A percentile compares a stretch with the other conserved stretches of the same genome.
phyloP scores from a whole-genome alignment of 1,140 invertebrate species.

The Platorchestia sp. region DNA sequence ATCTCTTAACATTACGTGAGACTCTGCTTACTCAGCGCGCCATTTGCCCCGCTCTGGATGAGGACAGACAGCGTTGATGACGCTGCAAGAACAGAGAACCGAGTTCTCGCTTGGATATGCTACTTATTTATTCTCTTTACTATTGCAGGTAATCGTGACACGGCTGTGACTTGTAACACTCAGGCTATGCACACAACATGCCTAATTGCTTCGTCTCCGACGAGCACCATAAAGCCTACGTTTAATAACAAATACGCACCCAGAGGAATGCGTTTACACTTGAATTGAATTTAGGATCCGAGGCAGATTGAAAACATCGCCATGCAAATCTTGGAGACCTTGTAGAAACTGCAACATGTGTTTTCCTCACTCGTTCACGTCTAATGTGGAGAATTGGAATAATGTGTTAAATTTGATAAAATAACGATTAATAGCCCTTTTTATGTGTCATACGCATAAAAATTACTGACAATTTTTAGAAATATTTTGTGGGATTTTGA shows the following conservation, averaged over 20 bases:
- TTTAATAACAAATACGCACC: background rate
- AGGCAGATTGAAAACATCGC: background rate
- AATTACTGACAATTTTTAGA: too few relatives aligned
- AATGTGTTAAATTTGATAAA: too few relatives aligned
- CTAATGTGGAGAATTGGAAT: too few relatives aligned
- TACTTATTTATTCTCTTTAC: background rate
- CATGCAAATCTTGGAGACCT: background rate
- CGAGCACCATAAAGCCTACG: background rate
- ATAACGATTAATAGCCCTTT: too few relatives aligned
- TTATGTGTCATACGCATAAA: too few relatives aligned
- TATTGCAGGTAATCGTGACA: background rate
- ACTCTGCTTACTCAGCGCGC: slow-evolving; percentile 12
- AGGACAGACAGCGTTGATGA: slow-evolving; percentile 14
- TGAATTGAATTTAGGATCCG: background rate
- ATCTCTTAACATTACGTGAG: slow-evolving; percentile 3
- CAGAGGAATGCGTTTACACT: background rate
- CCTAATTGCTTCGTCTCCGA: background rate
- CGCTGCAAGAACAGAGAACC: background rate
- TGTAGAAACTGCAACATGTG: background rate
- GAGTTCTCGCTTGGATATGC: background rate
- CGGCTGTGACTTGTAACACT: background rate
- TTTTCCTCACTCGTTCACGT: background rate
- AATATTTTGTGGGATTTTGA: too few relatives aligned
- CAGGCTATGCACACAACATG: background rate
- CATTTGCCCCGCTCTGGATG: slow-evolving; percentile 21